These are phyloP conservation scores for Apoda limacodes DNA, from an alignment of 2,888 invertebrate genomes.

Conservation along the genomic window DNA sequence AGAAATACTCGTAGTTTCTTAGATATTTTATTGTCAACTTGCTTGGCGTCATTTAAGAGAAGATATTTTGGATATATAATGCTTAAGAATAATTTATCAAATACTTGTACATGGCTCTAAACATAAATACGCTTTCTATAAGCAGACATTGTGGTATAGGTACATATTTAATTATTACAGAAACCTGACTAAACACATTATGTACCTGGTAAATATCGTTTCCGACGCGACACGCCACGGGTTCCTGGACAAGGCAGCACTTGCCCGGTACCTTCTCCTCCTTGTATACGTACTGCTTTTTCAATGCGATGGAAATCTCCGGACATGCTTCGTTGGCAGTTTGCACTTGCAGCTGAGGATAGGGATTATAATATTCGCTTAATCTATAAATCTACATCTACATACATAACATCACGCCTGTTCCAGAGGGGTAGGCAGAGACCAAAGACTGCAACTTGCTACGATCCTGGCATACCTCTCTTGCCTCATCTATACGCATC, in stretches of 20 bases:
- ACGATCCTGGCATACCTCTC: no score
- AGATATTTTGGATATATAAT: constrained; percentile 14
- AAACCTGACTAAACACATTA: background rate
- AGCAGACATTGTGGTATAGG: no score
- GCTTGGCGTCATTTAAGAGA: background rate
- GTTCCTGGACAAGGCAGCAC: constrained; percentile 68
- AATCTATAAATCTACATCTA: no score
- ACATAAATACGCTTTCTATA: no score
- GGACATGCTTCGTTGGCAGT: constrained; percentile 64
- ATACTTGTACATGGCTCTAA: no score
- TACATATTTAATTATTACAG: background rate
- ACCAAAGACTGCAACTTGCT: no score
- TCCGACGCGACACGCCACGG: constrained; percentile 67
- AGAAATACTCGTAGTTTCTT: no score
- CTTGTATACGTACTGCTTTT: constrained; percentile 62
- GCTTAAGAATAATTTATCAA: background rate
- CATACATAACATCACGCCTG: no score
- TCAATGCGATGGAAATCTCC: constrained; percentile 43
- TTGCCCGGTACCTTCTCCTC: constrained; percentile 49
- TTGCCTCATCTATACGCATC: no score
- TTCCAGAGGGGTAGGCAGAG: no score
- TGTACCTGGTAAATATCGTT: constrained; percentile 56
- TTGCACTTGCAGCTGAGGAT: constrained; percentile 73
- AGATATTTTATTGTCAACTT: background rate
- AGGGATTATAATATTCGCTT: no score